These are phyloP conservation scores for Acrossocheilus fasciatus DNA, from an alignment of 2,797 vertebrate species.

Conservation along the genomic window DNA sequence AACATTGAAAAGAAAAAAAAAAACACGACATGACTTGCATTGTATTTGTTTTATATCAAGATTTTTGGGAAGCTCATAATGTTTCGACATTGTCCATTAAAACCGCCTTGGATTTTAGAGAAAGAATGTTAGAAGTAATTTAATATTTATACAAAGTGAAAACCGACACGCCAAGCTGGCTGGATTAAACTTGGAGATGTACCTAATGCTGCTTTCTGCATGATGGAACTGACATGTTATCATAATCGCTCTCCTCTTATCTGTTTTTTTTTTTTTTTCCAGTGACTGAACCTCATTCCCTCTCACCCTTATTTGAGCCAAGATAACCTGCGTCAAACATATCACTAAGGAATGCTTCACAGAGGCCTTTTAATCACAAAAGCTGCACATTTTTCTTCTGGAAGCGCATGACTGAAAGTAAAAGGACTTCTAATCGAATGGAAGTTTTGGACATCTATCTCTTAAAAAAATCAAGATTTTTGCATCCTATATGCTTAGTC, in stretches of 20 bases:
- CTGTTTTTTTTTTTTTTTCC: not conserved
- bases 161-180: conserved; percentile 31
- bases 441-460: conserved; percentile 22
- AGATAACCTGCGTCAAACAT: conserved; percentile 48
- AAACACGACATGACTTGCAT: conserved; percentile 7
- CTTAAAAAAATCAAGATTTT: not conserved
- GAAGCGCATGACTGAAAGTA: conserved; percentile 32
- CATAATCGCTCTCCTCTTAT: conserved; percentile 42
- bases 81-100: conserved; percentile 17
- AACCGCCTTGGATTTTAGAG: not conserved
- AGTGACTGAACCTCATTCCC: conserved; percentile 1
- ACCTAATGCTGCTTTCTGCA: conserved; percentile 42
- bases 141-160: conserved; percentile 41
- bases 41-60: not conserved
- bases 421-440: conserved; percentile 43
- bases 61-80: conserved; percentile 3
- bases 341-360: conserved; percentile 54
- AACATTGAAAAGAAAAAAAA: not conserved
- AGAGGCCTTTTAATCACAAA: conserved; percentile 39
- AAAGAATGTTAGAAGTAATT: conserved; percentile 43
- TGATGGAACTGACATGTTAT: conserved; percentile 48
- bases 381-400: conserved; percentile 38
- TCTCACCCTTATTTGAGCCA: conserved; percentile 16
- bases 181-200: conserved; percentile 49
- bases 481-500: not conserved